Base-by-base conservation (phyloP, 2,888 invertebrate species). In the Tholera decimalis region DNA sequence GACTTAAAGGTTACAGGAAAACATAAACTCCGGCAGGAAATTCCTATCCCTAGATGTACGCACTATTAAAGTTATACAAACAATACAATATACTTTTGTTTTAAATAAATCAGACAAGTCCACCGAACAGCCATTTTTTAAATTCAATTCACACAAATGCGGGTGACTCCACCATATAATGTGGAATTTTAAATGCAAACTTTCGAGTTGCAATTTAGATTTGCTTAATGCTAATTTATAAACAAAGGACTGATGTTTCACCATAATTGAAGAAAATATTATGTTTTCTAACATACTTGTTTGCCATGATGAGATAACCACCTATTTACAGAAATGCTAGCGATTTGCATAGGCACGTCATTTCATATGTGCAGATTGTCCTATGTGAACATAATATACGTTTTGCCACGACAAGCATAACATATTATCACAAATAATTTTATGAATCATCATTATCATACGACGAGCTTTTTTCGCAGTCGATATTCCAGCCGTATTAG, bases 181-280 rank as follows among this genome's bases (percentile, higher is more conserved):
- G n/a, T 44, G 46, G 46, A 58, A 62, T 73, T 67, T 68, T 30
- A 56, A 59, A 63, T 3, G 15, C 8, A 28, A 62, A 44, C 62
- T 53, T 63, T 56, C 43, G 6, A 47, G 3, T 41, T 37, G 13
- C 22, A 43, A 49, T 51, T n/a, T n/a, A 37, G 13, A 15, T 22
- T 33, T 8, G 2, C 1, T 24, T 56, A 18, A 35, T 47, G 28
- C 33, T 39, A 11, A 47, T 71, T 47, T 71, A 51, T 22, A 61
- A 54, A 73, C 57, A 46, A 60, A 41, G 9, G 15, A 49, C 9
- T n/a, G 9, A 46, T 3, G 5, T 20, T 26, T 49, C 26, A 30
- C 24, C 1, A 43, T 24, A 28, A 3, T 39, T 46, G n/a, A 28
- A 50, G 26, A 47, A 49, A 60, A 24, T 33, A 41, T 26, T 44